Evolutionary conservation across 2,888 invertebrate genomes (phyloP).

Genomic region (Euzophera pinguis): DNA sequence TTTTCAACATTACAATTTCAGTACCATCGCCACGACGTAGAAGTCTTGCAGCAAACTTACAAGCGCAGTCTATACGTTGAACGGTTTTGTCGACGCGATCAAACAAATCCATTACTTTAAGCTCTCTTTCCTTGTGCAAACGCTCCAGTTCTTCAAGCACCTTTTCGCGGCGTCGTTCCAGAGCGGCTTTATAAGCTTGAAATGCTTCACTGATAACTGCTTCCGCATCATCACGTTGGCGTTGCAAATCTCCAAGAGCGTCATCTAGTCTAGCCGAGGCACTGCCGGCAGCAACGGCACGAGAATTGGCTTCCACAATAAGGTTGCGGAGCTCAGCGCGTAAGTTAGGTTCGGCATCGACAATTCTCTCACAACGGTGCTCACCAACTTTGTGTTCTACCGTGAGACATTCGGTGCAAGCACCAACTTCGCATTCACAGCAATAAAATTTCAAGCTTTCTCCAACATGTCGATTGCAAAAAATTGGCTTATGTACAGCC

Average conservation of each 20-base stretch:
- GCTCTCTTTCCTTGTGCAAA: slow-evolving; percentile 90
- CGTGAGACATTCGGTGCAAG: slow-evolving; percentile 93
- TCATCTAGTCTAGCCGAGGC: slow-evolving; percentile 87
- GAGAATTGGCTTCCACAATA: slow-evolving; percentile 86
- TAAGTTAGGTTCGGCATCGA: slow-evolving; percentile 88
- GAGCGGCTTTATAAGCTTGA: slow-evolving; percentile 87
- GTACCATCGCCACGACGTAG: slow-evolving; percentile 91
- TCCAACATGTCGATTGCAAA: slow-evolving; percentile 88
- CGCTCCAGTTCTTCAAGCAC: slow-evolving; percentile 86
- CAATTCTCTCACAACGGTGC: slow-evolving; percentile 91
- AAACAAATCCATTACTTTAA: slow-evolving; percentile 93
- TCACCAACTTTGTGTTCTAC: slow-evolving; percentile 90
- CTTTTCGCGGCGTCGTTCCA: slow-evolving; percentile 90
- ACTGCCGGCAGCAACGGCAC: slow-evolving; percentile 87
- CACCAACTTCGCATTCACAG: slow-evolving; percentile 90
- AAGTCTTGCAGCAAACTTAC: slow-evolving; percentile 89
- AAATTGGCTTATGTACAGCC: slow-evolving; percentile 93
- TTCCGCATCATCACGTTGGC: slow-evolving; percentile 92
- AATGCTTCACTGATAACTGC: slow-evolving; percentile 89
- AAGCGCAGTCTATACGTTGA: slow-evolving; percentile 91
- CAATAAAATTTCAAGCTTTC: slow-evolving; percentile 95
- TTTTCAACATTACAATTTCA: slow-evolving; percentile 91
- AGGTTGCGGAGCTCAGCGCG: slow-evolving; percentile 88
- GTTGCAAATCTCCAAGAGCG: slow-evolving; percentile 91
- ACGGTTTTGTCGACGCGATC: slow-evolving; percentile 91